These are phyloP conservation scores for Chrysina gloriosa DNA, from an alignment of 2,888 invertebrate species.

Conservation along the genomic window DNA sequence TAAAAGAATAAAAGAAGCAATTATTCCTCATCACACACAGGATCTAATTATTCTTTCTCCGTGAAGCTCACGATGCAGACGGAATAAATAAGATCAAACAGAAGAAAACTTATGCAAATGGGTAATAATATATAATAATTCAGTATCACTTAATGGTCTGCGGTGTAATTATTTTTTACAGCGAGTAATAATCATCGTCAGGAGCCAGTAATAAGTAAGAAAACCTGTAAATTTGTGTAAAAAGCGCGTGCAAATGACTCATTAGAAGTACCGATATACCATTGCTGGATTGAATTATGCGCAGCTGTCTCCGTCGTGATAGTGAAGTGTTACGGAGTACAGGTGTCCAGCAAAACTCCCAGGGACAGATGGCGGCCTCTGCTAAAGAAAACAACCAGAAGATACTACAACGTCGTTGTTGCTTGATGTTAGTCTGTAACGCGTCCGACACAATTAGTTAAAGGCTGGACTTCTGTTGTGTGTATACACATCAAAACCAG, in stretches of 20 bases:
- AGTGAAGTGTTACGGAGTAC: constrained; percentile 45
- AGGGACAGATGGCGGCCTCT: constrained; percentile 43
- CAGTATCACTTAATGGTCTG: constrained; percentile 31
- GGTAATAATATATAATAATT: constrained; percentile 29
- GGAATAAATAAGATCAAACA: constrained; percentile 12
- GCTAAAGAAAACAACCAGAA: constrained; percentile 34
- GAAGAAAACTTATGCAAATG: constrained; percentile 32
- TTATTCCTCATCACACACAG: not conserved
- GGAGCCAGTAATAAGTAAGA: constrained; percentile 36
- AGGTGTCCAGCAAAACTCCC: constrained; percentile 43
- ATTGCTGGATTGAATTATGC: constrained; percentile 44
- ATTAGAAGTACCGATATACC: constrained; percentile 42
- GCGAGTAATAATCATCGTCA: constrained; percentile 38
- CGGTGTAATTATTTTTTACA: constrained; percentile 40
- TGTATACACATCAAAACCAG: constrained; percentile 4
- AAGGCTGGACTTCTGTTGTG: constrained; percentile 29
- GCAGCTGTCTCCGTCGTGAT: constrained; percentile 47
- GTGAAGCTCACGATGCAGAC: not conserved
- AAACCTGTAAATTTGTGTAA: constrained; percentile 41
- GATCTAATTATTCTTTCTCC: constrained; percentile 8
- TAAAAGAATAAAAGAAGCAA: not conserved
- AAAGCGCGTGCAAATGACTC: constrained; percentile 43
- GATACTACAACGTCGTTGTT: constrained; percentile 29
- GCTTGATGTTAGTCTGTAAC: constrained; percentile 9
- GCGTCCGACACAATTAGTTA: constrained; percentile 34